Base-by-base conservation (phyloP, 2,113 vertebrate genomes). In the Pantherophis guttatus region DNA sequence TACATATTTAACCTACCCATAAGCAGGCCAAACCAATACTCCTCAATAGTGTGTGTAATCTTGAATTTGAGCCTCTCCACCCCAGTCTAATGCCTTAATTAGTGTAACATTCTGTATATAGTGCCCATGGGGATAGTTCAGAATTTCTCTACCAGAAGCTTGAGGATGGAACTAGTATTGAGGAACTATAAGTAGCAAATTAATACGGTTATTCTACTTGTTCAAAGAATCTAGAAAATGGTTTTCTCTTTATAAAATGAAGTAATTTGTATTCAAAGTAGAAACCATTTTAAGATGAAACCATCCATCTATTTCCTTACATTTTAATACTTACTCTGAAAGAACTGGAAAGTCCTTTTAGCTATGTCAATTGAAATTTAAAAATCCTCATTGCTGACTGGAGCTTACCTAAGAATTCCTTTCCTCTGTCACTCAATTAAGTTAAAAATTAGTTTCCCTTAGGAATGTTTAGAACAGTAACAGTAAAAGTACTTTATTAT, bases 231-330 rank as follows among this genome's bases (percentile, higher is more conserved):
- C 81, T 89, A 62, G 88, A 96, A 91, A 58, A 90, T 87, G 91
- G 52, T n/a, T 11, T 88, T 23, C 8, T 52, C 92, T 87, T 87
- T 87, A 26, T 10, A 93, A 52, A 91, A 92, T 87, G 93, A 52
- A 26, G 3, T 19, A 21, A 53, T 26, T n/a, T 95, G 90, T 21
- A 8, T 50, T 87, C 62, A 88, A 90, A 57, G 19, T 93, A 57
- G 94, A 94, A 96, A 86, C 8, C 29, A 39, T 55, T 91, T 93
- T 87, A 95, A 93, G 17, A 95, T 93, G 39, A 93, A 93, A 89
- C 58, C 2, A 87, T 0, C 75, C 3, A 87, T 0, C 11, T 93
- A 10, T 29, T 50, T 48, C 54, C 1, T 26, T 59, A 87, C 91
- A 0, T 3, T 92, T 93, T 24, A 59, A 52, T 52, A 85, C 92